A percentile compares a stretch with the other conserved stretches of the same genome.
Evolutionary conservation across 2,113 vertebrate species (phyloP).

Genomic region (Amphiprion ocellaris): DNA sequence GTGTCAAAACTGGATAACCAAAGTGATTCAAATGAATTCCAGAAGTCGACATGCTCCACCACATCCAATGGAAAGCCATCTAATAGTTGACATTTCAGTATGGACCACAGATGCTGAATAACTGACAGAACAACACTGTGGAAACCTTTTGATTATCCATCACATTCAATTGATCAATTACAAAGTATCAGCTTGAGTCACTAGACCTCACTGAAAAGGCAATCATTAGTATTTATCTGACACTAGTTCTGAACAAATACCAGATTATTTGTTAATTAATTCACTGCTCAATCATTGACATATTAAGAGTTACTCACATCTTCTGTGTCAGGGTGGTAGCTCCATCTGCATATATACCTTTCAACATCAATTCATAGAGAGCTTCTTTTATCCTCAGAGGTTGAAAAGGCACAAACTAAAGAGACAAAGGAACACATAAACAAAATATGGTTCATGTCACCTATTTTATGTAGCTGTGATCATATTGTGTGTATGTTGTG

Average conservation of each 20-base stretch:
- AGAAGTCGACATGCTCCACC: too few species aligned
- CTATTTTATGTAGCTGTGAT: not conserved
- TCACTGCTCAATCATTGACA: not conserved
- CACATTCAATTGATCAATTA: too few species aligned
- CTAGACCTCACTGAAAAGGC: not conserved
- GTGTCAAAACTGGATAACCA: too few species aligned
- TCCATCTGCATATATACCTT: constrained; percentile 85
- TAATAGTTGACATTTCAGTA: too few species aligned
- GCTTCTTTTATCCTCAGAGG: constrained; percentile 54
- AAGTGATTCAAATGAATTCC: too few species aligned
- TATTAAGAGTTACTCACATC: constrained; percentile 83
- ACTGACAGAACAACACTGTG: too few species aligned
- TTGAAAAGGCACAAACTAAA: constrained; percentile 89
- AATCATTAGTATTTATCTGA: not conserved
- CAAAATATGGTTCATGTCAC: not conserved
- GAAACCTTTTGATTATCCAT: too few species aligned
- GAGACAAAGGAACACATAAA: not conserved
- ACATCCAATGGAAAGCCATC: too few species aligned
- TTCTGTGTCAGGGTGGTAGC: constrained; percentile 68
- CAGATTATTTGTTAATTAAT: not conserved
- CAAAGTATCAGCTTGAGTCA: too few species aligned
- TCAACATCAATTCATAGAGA: constrained; percentile 50
- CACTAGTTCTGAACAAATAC: too few species aligned
- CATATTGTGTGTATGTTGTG: not conserved
- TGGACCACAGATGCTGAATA: too few species aligned